Percentiles rank a stretch among this genome's conserved stretches.
Evolutionary conservation across 2,797 vertebrate species (phyloP).

Genomic region (Gallinago stenura): DNA sequence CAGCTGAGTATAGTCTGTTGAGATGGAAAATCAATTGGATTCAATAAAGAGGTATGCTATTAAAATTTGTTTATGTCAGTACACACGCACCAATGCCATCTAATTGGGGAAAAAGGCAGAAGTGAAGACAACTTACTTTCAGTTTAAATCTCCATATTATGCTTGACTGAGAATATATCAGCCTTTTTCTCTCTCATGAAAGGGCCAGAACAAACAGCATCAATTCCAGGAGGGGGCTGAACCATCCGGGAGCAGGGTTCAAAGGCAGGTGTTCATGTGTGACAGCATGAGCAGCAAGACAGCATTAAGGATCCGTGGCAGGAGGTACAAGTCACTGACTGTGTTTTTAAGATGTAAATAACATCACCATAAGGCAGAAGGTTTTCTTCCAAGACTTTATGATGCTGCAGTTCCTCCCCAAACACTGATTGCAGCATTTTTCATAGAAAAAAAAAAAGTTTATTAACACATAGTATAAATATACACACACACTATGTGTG

Average conservation of each 20-base stretch:
- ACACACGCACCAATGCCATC: neutral
- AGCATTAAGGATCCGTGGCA: neutral
- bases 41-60: neutral
- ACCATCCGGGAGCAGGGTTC: neutral
- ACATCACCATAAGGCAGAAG: neutral
- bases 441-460: neutral
- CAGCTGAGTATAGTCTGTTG: neutral
- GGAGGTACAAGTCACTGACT: neutral
- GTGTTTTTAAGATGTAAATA: neutral
- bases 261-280: neutral
- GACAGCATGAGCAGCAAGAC: neutral
- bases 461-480: neutral
- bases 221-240: neutral
- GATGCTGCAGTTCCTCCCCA: neutral
- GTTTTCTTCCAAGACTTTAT: neutral
- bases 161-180: neutral
- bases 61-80: neutral
- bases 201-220: neutral
- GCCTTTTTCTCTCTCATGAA: neutral
- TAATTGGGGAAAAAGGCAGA: neutral
- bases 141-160: neutral
- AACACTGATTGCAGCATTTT: neutral
- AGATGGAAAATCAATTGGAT: neutral
- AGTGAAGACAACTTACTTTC: neutral
- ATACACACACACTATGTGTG: too few species aligned